Base-by-base conservation (phyloP, 2,888 invertebrate genomes). In the Drosophila colorata region DNA sequence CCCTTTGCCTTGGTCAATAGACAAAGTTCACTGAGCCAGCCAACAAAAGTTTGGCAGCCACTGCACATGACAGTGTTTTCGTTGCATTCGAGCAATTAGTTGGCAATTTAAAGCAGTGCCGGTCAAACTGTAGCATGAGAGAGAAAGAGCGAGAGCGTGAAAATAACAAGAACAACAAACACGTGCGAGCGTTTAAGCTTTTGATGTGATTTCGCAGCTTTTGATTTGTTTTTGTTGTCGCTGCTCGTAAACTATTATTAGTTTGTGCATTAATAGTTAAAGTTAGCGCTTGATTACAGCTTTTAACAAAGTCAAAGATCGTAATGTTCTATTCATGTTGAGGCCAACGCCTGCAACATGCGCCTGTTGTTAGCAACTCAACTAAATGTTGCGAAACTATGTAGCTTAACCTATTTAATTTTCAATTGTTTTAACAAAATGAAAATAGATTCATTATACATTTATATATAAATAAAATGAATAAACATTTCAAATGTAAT, bases 51-150 rank as follows among this genome's bases (percentile, higher is more conserved):
- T 78, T 61, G 2, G 31, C 33, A 49, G 63, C 55, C 41, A 56
- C 56, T 67, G 63, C 43, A 61, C 9, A 35, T 48, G 74, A 68
- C 74, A 61, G n/a, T 49, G 38, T 59, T 31, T 41, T 31, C n/a
- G 5, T 25, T 60, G 16, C 35, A 9, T 13, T 11, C 4, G 7
- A 16, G 46, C 65, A 67, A 79, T 73, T 80, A 76, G 64, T 80
- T 66, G 48, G 35, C 35, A 51, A 46, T 79, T 71, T 60, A 58
- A 9, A 28, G 3, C 63, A 56, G 65, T 60, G 51, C 11, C 69
- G 71, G 33, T 25, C 7, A 63, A 80, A 77, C 69, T 71, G 28
- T 28, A 28, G 9, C 20, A 20, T 20, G 20, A 20, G 20, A 20
- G 20, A 20, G 20, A 20, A 4, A 20, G 69, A 16, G 37, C n/a